Evolutionary conservation across 2,113 vertebrate genomes (phyloP).

Genomic region (Eidolon helvum): DNA sequence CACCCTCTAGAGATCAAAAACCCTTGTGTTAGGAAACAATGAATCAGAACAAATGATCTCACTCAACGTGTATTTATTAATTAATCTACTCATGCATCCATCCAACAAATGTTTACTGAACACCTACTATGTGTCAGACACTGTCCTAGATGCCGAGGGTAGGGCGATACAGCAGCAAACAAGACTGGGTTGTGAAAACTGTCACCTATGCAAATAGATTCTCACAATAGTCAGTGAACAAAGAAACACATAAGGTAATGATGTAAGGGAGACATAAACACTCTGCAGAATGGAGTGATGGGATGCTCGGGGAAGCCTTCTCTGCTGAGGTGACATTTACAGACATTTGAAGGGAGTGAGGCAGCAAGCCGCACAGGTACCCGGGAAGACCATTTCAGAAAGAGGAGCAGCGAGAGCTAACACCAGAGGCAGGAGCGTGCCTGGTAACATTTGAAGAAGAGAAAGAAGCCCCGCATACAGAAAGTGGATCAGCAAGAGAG

Average conservation of each 20-base stretch:
- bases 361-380: rapidly evolving
- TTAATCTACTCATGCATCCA: neutral
- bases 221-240: neutral
- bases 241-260: rapidly evolving
- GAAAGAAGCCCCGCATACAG: rapidly evolving
- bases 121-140: neutral
- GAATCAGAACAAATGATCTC: neutral
- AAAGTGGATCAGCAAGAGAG: rapidly evolving
- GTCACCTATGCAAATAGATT: neutral
- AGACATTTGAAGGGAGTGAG: neutral
- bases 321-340: neutral
- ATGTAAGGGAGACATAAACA: rapidly evolving
- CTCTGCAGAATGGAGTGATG: rapidly evolving
- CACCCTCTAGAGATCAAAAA: neutral
- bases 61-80: rapidly evolving
- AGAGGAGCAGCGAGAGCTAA: too few species aligned
- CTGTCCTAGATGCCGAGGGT: neutral
- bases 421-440: rapidly evolving
- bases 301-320: neutral
- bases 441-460: neutral
- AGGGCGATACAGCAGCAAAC: neutral
- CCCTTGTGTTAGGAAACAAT: neutral
- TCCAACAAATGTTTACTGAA: neutral
- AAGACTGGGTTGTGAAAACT: rapidly evolving
- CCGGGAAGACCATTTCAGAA: neutral